Evolutionary conservation across 2,888 invertebrate species (phyloP).

Genomic region (Drosophila meridionalis): DNA sequence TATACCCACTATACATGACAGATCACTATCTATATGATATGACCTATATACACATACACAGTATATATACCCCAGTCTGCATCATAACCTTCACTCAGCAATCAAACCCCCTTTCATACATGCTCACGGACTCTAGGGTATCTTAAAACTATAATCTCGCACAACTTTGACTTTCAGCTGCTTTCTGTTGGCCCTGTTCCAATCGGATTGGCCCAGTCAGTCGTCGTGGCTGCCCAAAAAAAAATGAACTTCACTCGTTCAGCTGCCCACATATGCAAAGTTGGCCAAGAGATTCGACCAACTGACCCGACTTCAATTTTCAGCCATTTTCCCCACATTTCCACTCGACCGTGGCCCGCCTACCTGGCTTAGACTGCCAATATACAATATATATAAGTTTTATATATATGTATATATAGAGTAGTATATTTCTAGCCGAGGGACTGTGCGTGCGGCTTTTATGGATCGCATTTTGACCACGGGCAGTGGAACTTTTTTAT

Average conservation of each 20-base stretch:
- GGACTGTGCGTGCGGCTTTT: constrained; percentile 22
- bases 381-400: neutral
- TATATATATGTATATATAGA: neutral
- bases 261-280: constrained; percentile 35
- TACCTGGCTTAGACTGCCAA: constrained; percentile 31
- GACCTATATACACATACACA: neutral
- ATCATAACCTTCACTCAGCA: neutral
- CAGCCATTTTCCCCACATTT: constrained; percentile 9
- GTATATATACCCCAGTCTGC: neutral
- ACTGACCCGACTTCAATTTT: constrained; percentile 44
- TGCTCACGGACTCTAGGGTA: neutral
- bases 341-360: constrained; percentile 35
- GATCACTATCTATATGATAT: too few relatives aligned
- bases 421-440: constrained; percentile 5
- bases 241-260: constrained; percentile 46
- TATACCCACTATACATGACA: too few relatives aligned
- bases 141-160: constrained; percentile 20
- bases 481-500: constrained; percentile 24
- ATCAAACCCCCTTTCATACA: neutral
- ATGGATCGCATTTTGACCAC: constrained; percentile 34
- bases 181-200: constrained; percentile 41
- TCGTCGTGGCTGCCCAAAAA: constrained; percentile 11
- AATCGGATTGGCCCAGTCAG: constrained; percentile 25
- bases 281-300: constrained; percentile 19
- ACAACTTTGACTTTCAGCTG: constrained; percentile 59